Evolutionary conservation across 2,797 vertebrate genomes (phyloP).

Genomic region (Sparus aurata): DNA sequence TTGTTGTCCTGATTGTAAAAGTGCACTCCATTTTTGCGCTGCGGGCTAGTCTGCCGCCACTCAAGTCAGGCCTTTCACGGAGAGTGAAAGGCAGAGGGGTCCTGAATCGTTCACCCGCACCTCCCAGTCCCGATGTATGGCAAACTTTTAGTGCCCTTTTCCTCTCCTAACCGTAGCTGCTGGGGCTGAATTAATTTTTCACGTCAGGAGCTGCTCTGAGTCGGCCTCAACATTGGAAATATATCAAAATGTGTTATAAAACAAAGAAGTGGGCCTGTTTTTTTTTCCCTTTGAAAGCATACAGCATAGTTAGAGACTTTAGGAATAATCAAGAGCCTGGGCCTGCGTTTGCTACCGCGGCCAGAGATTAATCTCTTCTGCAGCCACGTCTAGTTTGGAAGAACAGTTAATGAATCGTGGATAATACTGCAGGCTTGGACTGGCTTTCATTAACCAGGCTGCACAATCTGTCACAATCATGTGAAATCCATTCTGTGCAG

Average conservation of each 20-base stretch:
- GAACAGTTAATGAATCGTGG: slow-evolving; percentile 67
- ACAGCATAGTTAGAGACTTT: background rate
- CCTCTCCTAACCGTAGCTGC: slow-evolving; percentile 6
- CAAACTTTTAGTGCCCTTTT: slow-evolving; percentile 43
- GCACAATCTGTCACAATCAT: slow-evolving; percentile 64
- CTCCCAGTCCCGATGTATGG: slow-evolving; percentile 19
- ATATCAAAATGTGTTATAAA: slow-evolving; percentile 6
- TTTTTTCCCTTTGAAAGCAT: slow-evolving; percentile 6
- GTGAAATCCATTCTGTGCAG: slow-evolving; percentile 62
- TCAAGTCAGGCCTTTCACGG: slow-evolving; percentile 74
- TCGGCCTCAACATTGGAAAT: slow-evolving; percentile 7
- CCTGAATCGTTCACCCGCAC: slow-evolving; percentile 46
- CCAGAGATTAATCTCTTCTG: slow-evolving; percentile 46
- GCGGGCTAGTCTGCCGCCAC: slow-evolving; percentile 70
- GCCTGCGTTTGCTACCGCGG: slow-evolving; percentile 20
- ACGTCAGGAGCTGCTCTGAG: background rate
- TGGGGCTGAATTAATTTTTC: slow-evolving; percentile 43
- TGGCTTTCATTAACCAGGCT: slow-evolving; percentile 69
- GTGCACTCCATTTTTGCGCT: slow-evolving; percentile 74
- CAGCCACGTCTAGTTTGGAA: slow-evolving; percentile 46
- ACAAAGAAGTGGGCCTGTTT: background rate
- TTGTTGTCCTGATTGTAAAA: slow-evolving; percentile 75
- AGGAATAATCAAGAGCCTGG: background rate
- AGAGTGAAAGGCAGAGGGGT: slow-evolving; percentile 68
- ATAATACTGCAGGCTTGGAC: slow-evolving; percentile 55